Evolutionary conservation across 2,888 invertebrate species (phyloP), one percentile per base, ranked within the genome.

Genomic region (Ophion obscuratus): DNA sequence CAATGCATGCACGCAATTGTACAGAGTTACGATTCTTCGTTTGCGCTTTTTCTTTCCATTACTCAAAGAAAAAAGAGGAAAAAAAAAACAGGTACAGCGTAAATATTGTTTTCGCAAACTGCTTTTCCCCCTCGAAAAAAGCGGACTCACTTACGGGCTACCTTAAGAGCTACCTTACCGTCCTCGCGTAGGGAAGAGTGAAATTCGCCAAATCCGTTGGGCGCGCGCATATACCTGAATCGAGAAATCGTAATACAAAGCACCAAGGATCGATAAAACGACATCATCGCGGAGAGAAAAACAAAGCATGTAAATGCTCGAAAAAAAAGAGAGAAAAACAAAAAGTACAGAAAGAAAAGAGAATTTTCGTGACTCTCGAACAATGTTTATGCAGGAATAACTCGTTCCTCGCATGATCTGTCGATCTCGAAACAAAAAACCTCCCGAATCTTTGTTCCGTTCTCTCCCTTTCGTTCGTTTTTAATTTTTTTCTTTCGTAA

Each of bases 71-170:
- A 27, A 76, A 70, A 70, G 24, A 59, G 61, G 61, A 47, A 10
- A 75, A 68, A 70, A 79, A 31, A 81, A 67, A 61, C 82, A 73
- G 5, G 4, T 53, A 53, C 53, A 17, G 14, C 53, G 53, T 53
- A 17, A 53, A 17, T 53, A 66, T 79, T 40, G 62, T 84, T 78
- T 88, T 87, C 85, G 85, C 81, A 90, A 93, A 92, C 93, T 93
- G 94, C 94, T 94, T 94, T 94, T 94, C 94, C 94, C 94, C 94
- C 94, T 94, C 94, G 93, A 93, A 92, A 85, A 93, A 93, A 93
- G 93, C 93, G 92, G 93, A 93, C 87, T 91, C 86, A 89, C 88
- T 89, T 88, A 89, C 87, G 71, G 83, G 83, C 80, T 87, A 89
- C 11, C 88, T 81, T 89, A 85, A 88, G 84, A 87, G 68, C 85